phyloP scores from a whole-genome alignment of 2,888 invertebrate species.

The Oxytorus armatus region DNA sequence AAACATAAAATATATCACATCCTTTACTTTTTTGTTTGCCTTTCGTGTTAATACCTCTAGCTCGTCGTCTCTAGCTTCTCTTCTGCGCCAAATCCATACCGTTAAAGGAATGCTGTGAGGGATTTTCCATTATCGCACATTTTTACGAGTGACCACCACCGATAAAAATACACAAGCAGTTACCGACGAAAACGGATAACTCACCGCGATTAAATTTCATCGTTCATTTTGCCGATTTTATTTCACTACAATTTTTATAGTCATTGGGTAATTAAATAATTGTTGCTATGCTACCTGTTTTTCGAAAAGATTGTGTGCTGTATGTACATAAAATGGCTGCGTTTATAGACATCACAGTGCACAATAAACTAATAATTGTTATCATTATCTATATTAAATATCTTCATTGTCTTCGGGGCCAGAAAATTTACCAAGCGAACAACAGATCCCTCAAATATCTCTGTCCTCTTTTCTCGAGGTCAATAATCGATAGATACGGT shows the following conservation, averaged over 20 bases:
- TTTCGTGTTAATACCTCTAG: neutral
- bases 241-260: too few species aligned
- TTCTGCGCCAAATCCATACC: neutral
- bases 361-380: too few species aligned
- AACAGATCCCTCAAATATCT: conserved; percentile 39
- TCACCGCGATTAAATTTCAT: neutral
- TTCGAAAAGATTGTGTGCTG: neutral
- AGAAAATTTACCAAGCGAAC: neutral
- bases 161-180: neutral
- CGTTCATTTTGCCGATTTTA: too few species aligned
- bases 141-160: neutral
- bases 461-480: conserved; percentile 70
- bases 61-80: neutral
- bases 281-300: neutral
- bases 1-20: too few species aligned
- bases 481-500: conserved; percentile 80
- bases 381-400: too few species aligned
- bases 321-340: too few species aligned
- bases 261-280: neutral
- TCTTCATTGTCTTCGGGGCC: neutral
- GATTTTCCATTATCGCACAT: neutral
- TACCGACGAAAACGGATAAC: conserved; percentile 3
- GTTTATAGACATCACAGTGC: too few species aligned
- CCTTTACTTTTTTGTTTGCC: neutral
- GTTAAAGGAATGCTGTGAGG: neutral